Conservation (phyloP, 2,113 vertebrate genomes). For the Nycticryphes semicollaris region DNA sequence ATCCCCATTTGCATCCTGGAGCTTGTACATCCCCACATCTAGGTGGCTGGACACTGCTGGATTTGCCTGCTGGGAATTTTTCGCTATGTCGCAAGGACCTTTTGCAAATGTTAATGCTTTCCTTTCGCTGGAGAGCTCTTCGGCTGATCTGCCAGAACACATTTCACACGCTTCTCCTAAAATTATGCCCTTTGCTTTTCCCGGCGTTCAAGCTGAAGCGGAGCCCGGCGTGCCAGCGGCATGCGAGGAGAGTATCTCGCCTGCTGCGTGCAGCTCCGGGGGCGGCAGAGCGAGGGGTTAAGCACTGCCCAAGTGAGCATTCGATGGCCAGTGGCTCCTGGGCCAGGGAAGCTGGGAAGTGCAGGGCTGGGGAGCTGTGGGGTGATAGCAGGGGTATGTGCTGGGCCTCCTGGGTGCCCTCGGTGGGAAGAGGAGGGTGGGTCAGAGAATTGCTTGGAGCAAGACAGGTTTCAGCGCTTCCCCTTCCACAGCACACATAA, state of each 20-base stretch:
- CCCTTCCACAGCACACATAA: rapidly evolving
- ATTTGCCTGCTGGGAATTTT: conserved; percentile 33
- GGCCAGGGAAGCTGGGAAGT: not conserved
- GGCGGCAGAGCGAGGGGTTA: not conserved
- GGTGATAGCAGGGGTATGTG: not conserved
- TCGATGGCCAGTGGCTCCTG: not conserved
- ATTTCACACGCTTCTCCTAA: conserved; percentile 69
- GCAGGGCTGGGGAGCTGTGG: not conserved
- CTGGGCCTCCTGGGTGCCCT: not conserved
- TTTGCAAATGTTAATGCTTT: conserved; percentile 69
- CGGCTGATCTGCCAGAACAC: conserved; percentile 59
- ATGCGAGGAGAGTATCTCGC: not conserved
- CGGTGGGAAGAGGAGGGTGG: not conserved
- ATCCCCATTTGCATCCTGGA: not conserved
- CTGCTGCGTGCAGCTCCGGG: not conserved
- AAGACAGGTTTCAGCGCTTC: not conserved
- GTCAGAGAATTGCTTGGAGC: not conserved
- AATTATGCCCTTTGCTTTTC: conserved; percentile 60
- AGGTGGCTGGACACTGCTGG: not conserved
- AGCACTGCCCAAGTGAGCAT: not conserved
- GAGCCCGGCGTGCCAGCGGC: not conserved
- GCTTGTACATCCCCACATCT: not conserved
- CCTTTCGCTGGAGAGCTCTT: conserved; percentile 43
- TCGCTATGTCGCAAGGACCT: conserved; percentile 48
- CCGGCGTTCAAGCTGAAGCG: not conserved